Conservation (phyloP, 2,888 invertebrate genomes). For the Linnaemya vulpina region DNA sequence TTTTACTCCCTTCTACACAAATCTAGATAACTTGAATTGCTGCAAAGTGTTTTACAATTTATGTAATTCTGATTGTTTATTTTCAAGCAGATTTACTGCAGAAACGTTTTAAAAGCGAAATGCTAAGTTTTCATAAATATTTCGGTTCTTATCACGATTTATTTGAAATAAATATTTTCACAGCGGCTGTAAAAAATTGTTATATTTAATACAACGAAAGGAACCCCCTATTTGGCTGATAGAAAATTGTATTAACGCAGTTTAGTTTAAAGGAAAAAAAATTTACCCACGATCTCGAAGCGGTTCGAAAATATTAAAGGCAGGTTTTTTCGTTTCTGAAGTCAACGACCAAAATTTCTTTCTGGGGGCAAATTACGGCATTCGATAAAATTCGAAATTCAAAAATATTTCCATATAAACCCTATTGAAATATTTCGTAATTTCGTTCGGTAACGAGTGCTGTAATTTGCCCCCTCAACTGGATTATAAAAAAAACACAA, state of each 20-base stretch:
- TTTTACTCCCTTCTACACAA: background rate
- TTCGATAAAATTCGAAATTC: too few relatives aligned
- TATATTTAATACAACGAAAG: background rate
- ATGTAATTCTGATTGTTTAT: constrained; percentile 12
- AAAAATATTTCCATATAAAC: too few relatives aligned
- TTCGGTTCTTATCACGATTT: constrained; percentile 1
- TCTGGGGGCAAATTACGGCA: too few relatives aligned
- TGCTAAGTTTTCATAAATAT: constrained; percentile 19
- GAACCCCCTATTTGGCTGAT: background rate
- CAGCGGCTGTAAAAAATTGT: background rate
- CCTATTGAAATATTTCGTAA: too few relatives aligned
- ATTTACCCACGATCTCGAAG: too few relatives aligned
- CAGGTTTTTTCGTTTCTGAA: too few relatives aligned
- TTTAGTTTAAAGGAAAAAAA: too few relatives aligned
- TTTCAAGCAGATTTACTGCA: background rate
- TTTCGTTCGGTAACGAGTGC: too few relatives aligned
- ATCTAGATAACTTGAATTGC: constrained; percentile 42
- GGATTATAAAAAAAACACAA: too few relatives aligned
- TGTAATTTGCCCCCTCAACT: too few relatives aligned
- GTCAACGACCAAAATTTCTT: too few relatives aligned
- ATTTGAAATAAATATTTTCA: background rate
- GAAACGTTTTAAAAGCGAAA: background rate
- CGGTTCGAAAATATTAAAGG: too few relatives aligned
- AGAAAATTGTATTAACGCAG: background rate
- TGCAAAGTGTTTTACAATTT: constrained; percentile 4